Conservation (phyloP, 2,113 vertebrate genomes). For the Orcinus orca region DNA sequence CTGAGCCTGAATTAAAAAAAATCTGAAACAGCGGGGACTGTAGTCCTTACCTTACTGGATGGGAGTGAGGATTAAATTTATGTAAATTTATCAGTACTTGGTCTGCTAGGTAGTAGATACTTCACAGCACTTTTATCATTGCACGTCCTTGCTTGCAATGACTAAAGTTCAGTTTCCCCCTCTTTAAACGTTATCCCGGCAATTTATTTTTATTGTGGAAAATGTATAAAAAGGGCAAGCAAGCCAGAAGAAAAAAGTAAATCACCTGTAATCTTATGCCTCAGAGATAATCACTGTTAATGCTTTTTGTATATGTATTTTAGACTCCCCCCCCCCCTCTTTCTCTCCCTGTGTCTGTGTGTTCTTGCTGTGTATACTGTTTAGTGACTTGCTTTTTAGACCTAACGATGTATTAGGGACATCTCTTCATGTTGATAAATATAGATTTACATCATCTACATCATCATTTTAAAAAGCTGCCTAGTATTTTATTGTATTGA, state of each 20-base stretch:
- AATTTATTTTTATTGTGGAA: conserved; percentile 45
- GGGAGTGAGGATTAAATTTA: background rate
- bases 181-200: background rate
- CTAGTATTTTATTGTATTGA: conserved; percentile 12
- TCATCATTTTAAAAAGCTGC: background rate
- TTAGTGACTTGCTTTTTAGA: conserved; percentile 28
- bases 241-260: background rate
- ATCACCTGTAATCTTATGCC: background rate
- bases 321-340: background rate
- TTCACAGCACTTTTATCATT: background rate
- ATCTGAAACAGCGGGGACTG: background rate
- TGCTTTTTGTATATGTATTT: background rate
- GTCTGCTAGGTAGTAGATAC: background rate
- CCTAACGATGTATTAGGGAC: conserved; percentile 35
- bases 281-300: background rate
- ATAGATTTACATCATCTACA: conserved; percentile 27
- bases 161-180: background rate
- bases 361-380: background rate
- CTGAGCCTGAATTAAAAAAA: background rate
- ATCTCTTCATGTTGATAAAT: conserved; percentile 30
- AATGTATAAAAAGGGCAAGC: conserved; percentile 28
- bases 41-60: background rate
- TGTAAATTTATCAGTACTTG: background rate
- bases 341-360: background rate
- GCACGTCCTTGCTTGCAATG: background rate